These are phyloP conservation scores for Leptocoma aspasia DNA, from an alignment of 2,113 vertebrate species.

Conservation along the genomic window DNA sequence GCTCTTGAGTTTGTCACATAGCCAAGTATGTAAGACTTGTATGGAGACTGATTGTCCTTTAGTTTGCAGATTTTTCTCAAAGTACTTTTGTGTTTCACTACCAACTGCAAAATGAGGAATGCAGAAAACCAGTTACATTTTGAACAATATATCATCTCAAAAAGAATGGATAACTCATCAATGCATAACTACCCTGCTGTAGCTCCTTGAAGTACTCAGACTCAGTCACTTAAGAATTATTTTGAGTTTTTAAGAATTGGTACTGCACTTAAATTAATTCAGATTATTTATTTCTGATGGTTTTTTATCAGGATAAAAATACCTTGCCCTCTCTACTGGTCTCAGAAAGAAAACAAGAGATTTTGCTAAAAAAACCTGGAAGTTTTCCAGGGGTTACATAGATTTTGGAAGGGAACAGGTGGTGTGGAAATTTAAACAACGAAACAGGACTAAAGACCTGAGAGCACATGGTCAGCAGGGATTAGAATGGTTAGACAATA, in stretches of 20 bases:
- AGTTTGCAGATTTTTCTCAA: not conserved
- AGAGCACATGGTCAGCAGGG: not conserved
- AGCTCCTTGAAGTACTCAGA: not conserved
- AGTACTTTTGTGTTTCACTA: not conserved
- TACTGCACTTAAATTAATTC: not conserved
- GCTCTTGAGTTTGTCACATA: not conserved
- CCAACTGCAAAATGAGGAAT: not conserved
- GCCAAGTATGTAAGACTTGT: not conserved
- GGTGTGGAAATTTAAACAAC: not conserved
- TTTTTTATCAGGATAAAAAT: not conserved
- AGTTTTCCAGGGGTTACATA: not conserved
- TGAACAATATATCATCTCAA: not conserved
- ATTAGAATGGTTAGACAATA: slow-evolving; percentile 18
- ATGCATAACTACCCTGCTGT: not conserved
- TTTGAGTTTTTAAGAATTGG: not conserved
- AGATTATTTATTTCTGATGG: not conserved
- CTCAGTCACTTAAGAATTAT: not conserved
- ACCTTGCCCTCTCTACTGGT: not conserved
- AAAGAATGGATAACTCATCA: not conserved
- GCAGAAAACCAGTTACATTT: not conserved
- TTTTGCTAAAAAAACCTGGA: not conserved
- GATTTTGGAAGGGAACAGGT: not conserved
- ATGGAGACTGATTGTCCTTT: not conserved
- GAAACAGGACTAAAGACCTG: not conserved
- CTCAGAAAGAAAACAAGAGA: not conserved